Percentiles rank a stretch among this genome's conserved stretches.
Conservation (phyloP, 2,797 vertebrate species). For the Apogon talboti region DNA sequence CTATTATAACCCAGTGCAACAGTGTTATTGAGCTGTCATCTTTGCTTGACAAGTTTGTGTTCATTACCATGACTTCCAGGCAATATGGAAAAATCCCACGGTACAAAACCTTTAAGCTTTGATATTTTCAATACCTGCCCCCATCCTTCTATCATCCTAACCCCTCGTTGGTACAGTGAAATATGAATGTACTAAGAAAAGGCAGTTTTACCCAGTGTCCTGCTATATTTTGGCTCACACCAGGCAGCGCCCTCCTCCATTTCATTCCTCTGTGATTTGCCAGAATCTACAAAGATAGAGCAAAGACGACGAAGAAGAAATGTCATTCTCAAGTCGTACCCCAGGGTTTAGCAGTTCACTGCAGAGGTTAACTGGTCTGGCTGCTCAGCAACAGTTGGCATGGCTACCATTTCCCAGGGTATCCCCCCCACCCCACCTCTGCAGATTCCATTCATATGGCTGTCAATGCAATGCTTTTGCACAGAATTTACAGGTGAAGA, state of each 20-base stretch:
- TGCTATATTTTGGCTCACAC: slow-evolving; percentile 51
- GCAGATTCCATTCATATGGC: slow-evolving; percentile 69
- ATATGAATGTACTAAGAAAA: slow-evolving; percentile 65
- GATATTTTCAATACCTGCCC: slow-evolving; percentile 65
- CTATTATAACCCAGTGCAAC: slow-evolving; percentile 37
- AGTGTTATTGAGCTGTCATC: slow-evolving; percentile 44
- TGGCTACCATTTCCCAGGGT: slow-evolving; percentile 78
- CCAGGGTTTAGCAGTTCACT: slow-evolving; percentile 77
- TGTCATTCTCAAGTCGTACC: slow-evolving; percentile 78
- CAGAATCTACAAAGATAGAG: slow-evolving; percentile 63
- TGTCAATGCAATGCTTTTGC: slow-evolving; percentile 43
- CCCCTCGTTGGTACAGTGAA: slow-evolving; percentile 51
- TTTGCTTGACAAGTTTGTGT: slow-evolving; percentile 54
- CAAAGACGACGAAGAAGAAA: slow-evolving; percentile 54
- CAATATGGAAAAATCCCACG: slow-evolving; percentile 56
- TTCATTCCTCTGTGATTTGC: slow-evolving; percentile 55
- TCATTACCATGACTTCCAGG: slow-evolving; percentile 71
- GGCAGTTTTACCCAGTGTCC: slow-evolving; percentile 26
- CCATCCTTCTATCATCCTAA: slow-evolving; percentile 30
- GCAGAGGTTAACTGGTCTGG: slow-evolving; percentile 79
- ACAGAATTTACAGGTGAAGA: slow-evolving; percentile 46
- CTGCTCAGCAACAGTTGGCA: slow-evolving; percentile 77
- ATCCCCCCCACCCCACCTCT: slow-evolving; percentile 37
- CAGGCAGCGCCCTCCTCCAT: slow-evolving; percentile 35
- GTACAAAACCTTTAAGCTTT: slow-evolving; percentile 69